Base-by-base conservation (phyloP, 2,888 invertebrate species). In the Aphodius granarius region DNA sequence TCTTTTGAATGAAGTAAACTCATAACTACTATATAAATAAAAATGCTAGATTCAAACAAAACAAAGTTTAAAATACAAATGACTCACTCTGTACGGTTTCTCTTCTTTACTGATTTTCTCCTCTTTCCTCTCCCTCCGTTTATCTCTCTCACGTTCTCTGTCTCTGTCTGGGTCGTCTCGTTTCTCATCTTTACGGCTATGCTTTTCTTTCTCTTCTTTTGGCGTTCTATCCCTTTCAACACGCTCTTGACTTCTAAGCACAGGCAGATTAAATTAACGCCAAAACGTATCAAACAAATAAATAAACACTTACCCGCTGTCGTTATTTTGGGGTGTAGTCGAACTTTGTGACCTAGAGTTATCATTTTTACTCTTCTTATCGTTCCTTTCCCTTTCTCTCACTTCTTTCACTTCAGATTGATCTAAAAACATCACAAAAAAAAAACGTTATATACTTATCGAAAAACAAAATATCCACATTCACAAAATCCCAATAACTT, bases 71-170 rank as follows among this genome's bases (percentile, higher is more conserved):
- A 73, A 63, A 1, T 15, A 65, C 63, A 63, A 23, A 23, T 73
- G 66, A 83, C 84, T 83, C 81, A 87, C 87, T 81, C 86, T 83
- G 78, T 86, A 86, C 76, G 83, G 84, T 74, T 86, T 83, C 74
- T 87, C 87, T 78, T 87, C 85, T 80, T 85, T 83, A 5, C 81
- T 79, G 68, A 83, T 76, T 81, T 87, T 86, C 71, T 88, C 87
- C 77, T 87, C 87, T 75, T 91, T 91, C 81, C 89, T 87, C 66
- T 91, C 90, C 84, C 91, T 89, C 78, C 86, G 88, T 86, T 89
- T 88, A 62, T 89, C 89, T 79, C 92, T 89, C 81, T 92, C 93
- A 83, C 92, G 90, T 80, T 87, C 91, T 80, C 91, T 89, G 74
- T 92, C 93, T 83, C 90, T 91, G 22, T 85, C 83, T 9, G 81